Base-by-base conservation (phyloP, 1,140 invertebrate genomes). In the Glossosoma conforme region DNA sequence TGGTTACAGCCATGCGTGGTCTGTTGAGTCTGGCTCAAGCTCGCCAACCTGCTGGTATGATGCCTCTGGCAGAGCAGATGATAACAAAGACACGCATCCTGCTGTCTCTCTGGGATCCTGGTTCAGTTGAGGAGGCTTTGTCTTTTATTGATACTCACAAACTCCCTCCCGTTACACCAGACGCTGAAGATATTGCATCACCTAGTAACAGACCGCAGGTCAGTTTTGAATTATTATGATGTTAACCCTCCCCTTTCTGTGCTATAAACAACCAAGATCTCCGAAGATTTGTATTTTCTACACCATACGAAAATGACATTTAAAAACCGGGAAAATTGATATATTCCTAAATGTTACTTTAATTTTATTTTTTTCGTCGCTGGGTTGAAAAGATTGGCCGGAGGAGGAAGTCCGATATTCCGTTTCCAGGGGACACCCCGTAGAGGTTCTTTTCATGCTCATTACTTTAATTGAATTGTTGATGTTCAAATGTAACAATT, bases 51-150 rank as follows among this genome's bases (percentile, higher is more conserved):
- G 73, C 74, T 37, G 85, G 84, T 13, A 87, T 90, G 84, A 66
- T 88, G 51, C 80, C 83, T 0, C 79, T 89, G 49, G 86, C 86
- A 60, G 85, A 88, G 58, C 83, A 86, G 56, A 87, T 89, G 76
- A 81, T 88, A 32, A 77, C 77, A 10, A 86, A 87, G 64, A 89
- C 87, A 0, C 77, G 84, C 51, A 86, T 86, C 19, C 70, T 93
- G 22, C 66, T 92, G 6, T 85, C 83, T 44, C 74, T 92, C 1
- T 92, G 89, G 85, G 88, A 92, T 65, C 83, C 88, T 0, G 80
- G 81, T 9, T 70, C 91, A 15, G 86, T 93, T 1, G 90, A 93
- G 65, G 89, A 93, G 65, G 87, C 88, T 0, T 74, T 91, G 33
- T 80, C 79, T 10, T 89, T 89, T 61, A 79, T 93, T 22, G 89